phyloP scores from a whole-genome alignment of 2,797 vertebrate species.

The Poecilia wingei region DNA sequence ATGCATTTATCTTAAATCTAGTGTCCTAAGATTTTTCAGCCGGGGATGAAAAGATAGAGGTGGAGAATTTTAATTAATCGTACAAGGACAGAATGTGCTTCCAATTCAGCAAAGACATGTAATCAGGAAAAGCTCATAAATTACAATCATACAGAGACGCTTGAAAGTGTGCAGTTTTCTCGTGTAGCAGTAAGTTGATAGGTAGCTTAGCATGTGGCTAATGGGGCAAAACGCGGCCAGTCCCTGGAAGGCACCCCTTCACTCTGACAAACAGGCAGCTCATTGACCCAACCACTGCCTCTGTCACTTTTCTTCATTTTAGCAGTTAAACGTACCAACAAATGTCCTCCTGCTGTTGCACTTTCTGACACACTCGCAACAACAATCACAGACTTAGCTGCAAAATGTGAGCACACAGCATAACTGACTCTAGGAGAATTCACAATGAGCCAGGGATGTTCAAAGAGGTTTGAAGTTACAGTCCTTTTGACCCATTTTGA shows the following conservation, averaged over 20 bases:
- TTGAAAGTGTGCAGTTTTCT: constrained; percentile 17
- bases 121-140: constrained; percentile 19
- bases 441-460: constrained; percentile 22
- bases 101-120: constrained; percentile 38
- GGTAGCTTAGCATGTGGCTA: constrained; percentile 72
- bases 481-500: constrained; percentile 44
- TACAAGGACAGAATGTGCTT: constrained; percentile 27
- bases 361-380: constrained; percentile 23
- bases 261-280: constrained; percentile 61
- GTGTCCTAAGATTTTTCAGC: constrained; percentile 26
- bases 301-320: constrained; percentile 51
- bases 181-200: constrained; percentile 56
- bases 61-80: constrained; percentile 29
- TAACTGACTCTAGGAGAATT: constrained; percentile 36
- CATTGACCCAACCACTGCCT: constrained; percentile 57
- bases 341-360: constrained; percentile 20
- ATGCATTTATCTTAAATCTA: constrained; percentile 37
- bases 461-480: constrained; percentile 33
- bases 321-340: constrained; percentile 51
- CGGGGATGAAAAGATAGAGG: constrained; percentile 33
- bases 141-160: constrained; percentile 11
- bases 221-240: constrained; percentile 55
- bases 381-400: constrained; percentile 17
- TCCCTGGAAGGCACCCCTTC: constrained; percentile 51
- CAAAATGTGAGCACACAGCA: constrained; percentile 6